Evolutionary conservation across 1,140 invertebrate species (phyloP).

Genomic region (Zaprionus africanus): DNA sequence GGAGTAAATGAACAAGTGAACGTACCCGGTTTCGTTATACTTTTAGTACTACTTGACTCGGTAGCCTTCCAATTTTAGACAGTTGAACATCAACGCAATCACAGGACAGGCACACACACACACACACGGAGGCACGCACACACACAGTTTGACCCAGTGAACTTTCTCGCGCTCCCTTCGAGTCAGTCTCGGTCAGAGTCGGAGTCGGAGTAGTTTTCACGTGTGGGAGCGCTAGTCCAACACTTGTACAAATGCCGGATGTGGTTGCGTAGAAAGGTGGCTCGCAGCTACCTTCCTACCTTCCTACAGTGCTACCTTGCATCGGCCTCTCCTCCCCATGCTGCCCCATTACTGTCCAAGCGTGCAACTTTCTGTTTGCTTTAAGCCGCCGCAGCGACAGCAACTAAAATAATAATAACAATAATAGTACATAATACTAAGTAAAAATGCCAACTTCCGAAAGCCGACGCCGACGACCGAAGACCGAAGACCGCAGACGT

Average conservation of each 20-base stretch:
- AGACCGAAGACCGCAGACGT: neutral
- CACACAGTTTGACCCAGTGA: conserved; percentile 55
- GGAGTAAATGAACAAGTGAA: conserved; percentile 32
- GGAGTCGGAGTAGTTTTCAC: conserved; percentile 29
- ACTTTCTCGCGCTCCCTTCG: conserved; percentile 56
- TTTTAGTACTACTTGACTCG: conserved; percentile 33
- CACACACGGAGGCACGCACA: conserved; percentile 1
- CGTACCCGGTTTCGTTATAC: conserved; percentile 26
- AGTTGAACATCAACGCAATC: conserved; percentile 33
- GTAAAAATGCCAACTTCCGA: conserved; percentile 74
- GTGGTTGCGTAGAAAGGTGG: conserved; percentile 72
- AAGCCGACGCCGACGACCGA: conserved; percentile 25
- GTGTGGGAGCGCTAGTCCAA: conserved; percentile 56
- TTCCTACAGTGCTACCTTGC: too few species aligned
- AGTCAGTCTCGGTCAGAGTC: conserved; percentile 7
- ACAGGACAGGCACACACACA: conserved; percentile 31
- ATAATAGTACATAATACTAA: conserved; percentile 75
- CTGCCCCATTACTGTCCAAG: conserved; percentile 14
- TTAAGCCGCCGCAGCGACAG: conserved; percentile 39
- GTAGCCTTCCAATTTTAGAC: conserved; percentile 27
- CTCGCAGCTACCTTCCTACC: conserved; percentile 10
- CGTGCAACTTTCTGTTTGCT: conserved; percentile 71
- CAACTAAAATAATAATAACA: conserved; percentile 71
- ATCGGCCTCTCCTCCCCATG: too few species aligned
- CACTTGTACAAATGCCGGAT: conserved; percentile 62